Evolutionary conservation across 2,888 invertebrate species (phyloP).

Genomic region (Drepana falcataria): DNA sequence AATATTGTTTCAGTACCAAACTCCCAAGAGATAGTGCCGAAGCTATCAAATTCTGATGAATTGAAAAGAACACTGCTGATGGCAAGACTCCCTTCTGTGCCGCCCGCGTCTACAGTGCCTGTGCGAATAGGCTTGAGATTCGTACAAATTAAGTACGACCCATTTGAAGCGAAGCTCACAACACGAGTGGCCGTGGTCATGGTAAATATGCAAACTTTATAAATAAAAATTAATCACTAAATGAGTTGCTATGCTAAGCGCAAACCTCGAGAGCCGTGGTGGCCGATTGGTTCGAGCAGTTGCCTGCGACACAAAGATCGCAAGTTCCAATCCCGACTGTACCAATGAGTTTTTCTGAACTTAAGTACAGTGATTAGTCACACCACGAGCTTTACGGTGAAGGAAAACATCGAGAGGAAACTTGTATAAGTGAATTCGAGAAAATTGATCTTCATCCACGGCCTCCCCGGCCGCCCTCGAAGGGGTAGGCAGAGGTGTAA

Average conservation of each 20-base stretch:
- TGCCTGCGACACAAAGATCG: too few species aligned
- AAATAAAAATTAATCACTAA: too few species aligned
- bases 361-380: too few species aligned
- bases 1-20: conserved; percentile 29
- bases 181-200: conserved; percentile 50
- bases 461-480: too few species aligned
- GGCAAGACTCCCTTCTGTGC: conserved; percentile 57
- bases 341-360: too few species aligned
- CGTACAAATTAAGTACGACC: conserved; percentile 50
- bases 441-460: too few species aligned
- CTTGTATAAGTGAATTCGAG: too few species aligned
- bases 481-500: too few species aligned
- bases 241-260: too few species aligned
- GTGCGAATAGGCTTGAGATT: conserved; percentile 44
- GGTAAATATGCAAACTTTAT: conserved; percentile 26
- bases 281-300: not conserved
- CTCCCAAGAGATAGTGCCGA: conserved; percentile 54
- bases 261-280: not conserved
- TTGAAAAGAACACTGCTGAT: conserved; percentile 72
- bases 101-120: conserved; percentile 36
- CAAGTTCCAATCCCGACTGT: too few species aligned
- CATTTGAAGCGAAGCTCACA: conserved; percentile 44
- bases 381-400: too few species aligned
- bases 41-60: conserved; percentile 68
- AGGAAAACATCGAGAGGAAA: too few species aligned